Evolutionary conservation across 64 coral and sea anemone genomes (phyloP).

Genomic region (Dendronephthya gigantea): DNA sequence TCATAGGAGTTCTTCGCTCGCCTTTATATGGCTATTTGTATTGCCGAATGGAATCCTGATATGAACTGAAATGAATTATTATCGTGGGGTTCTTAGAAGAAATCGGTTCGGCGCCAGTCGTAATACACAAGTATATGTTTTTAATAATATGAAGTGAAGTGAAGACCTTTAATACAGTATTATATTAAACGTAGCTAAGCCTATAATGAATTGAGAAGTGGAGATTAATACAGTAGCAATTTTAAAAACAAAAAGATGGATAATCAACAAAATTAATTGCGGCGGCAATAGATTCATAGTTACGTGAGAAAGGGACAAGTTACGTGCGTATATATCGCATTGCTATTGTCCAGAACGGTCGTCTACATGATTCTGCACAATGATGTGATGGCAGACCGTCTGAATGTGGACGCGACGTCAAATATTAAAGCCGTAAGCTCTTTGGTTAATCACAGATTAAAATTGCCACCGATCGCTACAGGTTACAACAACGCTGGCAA

Average conservation of each 20-base stretch:
- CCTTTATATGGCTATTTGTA: neutral
- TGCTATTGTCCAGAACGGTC: neutral
- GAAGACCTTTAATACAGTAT: no score
- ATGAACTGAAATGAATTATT: neutral
- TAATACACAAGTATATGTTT: neutral
- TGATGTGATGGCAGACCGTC: neutral
- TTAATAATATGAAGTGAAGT: neutral
- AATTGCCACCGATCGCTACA: neutral
- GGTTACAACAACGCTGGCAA: neutral
- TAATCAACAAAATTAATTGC: neutral
- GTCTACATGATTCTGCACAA: neutral
- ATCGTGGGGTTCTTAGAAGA: neutral
- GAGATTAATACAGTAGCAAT: neutral
- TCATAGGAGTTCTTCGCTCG: neutral
- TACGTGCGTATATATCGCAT: neutral
- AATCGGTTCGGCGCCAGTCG: no score
- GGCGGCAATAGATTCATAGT: neutral
- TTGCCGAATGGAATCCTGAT: neutral
- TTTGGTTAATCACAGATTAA: neutral
- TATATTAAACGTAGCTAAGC: no score
- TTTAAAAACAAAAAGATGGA: neutral
- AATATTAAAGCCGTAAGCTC: neutral
- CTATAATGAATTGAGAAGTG: neutral
- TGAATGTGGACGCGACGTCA: neutral
- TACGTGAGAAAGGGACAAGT: neutral